A percentile compares a stretch with the other conserved stretches of the same genome.
These are phyloP conservation scores for Bufo gargarizans DNA, from an alignment of 2,113 vertebrate genomes.

Conservation along the genomic window DNA sequence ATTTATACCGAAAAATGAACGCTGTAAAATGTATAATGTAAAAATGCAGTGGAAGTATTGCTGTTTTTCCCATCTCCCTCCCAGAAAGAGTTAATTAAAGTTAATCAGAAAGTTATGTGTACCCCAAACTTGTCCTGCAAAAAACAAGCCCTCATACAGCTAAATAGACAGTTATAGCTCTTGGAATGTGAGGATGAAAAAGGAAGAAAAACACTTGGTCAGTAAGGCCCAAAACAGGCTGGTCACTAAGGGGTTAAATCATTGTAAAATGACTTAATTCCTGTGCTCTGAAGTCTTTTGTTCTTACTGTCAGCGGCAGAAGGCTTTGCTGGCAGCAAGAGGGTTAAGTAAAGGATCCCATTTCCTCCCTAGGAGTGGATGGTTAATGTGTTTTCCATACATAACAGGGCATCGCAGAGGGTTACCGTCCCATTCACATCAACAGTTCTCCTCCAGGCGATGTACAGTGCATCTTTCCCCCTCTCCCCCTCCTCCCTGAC, in stretches of 20 bases:
- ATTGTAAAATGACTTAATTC: background rate
- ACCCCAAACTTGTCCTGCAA: no score
- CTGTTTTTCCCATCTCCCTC: no score
- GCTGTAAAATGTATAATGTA: no score
- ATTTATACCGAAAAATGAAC: no score
- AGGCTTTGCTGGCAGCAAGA: background rate
- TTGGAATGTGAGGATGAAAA: no score
- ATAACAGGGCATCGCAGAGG: constrained; percentile 53
- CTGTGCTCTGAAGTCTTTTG: background rate
- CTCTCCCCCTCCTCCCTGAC: constrained; percentile 59
- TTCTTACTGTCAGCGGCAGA: background rate
- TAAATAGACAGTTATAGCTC: no score
- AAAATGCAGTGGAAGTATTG: no score
- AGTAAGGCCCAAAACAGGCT: no score
- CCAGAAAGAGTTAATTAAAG: no score
- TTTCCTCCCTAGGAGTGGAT: constrained; percentile 35
- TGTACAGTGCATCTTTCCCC: constrained; percentile 56
- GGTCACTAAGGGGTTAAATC: background rate
- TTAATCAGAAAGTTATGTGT: no score
- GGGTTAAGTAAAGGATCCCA: constrained; percentile 28
- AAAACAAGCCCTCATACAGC: no score
- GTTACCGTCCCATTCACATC: constrained; percentile 61
- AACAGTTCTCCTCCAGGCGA: constrained; percentile 57
- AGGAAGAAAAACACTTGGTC: no score
- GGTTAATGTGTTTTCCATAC: constrained; percentile 51